Conservation (phyloP, 2,888 invertebrate genomes). For the Coremacera marginata region DNA sequence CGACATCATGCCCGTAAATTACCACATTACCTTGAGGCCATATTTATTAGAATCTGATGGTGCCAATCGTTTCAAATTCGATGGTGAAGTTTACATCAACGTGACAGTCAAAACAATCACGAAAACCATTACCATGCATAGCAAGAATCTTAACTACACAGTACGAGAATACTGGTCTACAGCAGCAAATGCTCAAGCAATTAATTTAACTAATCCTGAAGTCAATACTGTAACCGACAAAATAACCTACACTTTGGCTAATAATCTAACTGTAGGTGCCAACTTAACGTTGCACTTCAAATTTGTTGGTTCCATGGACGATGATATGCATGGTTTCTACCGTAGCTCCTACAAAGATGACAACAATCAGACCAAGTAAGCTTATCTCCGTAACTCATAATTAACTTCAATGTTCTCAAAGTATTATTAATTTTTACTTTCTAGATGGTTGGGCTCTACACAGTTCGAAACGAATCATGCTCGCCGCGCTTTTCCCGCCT, state of each 20-base stretch:
- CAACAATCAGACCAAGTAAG: conserved; percentile 63
- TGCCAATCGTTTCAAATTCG: conserved; percentile 61
- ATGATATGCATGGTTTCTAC: conserved; percentile 72
- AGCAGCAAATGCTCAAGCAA: conserved; percentile 43
- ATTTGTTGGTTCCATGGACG: conserved; percentile 71
- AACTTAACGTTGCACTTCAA: conserved; percentile 70
- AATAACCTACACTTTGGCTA: conserved; percentile 66
- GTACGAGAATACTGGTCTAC: conserved; percentile 52
- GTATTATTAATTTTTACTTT: neutral
- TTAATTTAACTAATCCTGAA: conserved; percentile 49
- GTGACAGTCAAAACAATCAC: conserved; percentile 68
- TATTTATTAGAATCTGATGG: conserved; percentile 67
- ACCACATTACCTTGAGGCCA: conserved; percentile 72
- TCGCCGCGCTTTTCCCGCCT: conserved; percentile 82
- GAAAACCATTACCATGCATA: conserved; percentile 70
- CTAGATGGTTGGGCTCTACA: conserved; percentile 75
- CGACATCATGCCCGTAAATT: conserved; percentile 71
- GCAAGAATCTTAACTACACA: conserved; percentile 68
- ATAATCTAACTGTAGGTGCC: conserved; percentile 57
- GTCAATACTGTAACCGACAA: conserved; percentile 65
- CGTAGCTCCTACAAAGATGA: conserved; percentile 66
- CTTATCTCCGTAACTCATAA: neutral
- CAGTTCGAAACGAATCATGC: conserved; percentile 79
- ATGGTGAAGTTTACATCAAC: conserved; percentile 69
- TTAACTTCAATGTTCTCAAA: neutral